Evolutionary conservation across 2,888 invertebrate species (phyloP).

Genomic region (Fragum fragum): DNA sequence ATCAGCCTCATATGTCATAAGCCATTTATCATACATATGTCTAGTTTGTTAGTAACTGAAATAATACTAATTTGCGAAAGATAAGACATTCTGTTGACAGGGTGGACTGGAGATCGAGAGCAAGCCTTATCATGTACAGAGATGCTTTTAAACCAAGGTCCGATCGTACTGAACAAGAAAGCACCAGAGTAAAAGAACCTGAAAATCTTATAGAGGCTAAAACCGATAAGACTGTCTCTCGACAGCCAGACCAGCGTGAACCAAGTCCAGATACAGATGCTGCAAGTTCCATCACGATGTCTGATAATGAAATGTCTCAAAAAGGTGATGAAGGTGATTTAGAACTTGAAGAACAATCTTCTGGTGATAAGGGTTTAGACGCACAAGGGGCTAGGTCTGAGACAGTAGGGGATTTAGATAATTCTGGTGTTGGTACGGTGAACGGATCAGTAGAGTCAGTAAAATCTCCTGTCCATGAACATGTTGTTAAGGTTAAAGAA

Average conservation of each 20-base stretch:
- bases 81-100: conserved; percentile 59
- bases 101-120: conserved; percentile 65
- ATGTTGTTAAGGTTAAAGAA: conserved; percentile 54
- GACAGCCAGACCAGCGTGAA: conserved; percentile 38
- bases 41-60: conserved; percentile 13
- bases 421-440: conserved; percentile 26
- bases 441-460: conserved; percentile 2
- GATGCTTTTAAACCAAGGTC: conserved; percentile 58
- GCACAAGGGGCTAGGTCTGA: conserved; percentile 1
- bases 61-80: conserved; percentile 22
- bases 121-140: conserved; percentile 65
- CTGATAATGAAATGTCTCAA: conserved; percentile 54
- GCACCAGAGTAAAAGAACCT: conserved; percentile 27
- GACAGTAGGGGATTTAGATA: conserved; percentile 29
- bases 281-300: conserved; percentile 62
- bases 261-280: conserved; percentile 62
- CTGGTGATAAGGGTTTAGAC: conserved; percentile 24
- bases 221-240: conserved; percentile 13
- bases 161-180: conserved; percentile 37
- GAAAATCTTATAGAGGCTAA: conserved; percentile 32
- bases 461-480: conserved; percentile 40
- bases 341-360: conserved; percentile 16
- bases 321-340: conserved; percentile 50
- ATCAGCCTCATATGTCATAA: conserved; percentile 4
- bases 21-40: conserved; percentile 23